phyloP scores from a whole-genome alignment of 2,797 vertebrate genomes.

The Babyrousa celebensis region DNA sequence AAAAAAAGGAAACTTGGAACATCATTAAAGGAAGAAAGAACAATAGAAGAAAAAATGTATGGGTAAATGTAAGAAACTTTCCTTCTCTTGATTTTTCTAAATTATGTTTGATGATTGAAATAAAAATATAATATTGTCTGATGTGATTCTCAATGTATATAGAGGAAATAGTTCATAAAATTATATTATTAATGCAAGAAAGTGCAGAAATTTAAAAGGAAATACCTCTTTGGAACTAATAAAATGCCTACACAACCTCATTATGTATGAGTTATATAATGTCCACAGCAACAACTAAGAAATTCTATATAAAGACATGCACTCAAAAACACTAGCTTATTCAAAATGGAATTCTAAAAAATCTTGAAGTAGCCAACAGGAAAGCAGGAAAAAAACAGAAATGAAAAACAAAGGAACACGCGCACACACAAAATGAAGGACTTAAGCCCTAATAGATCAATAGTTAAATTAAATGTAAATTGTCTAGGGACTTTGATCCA shows the following conservation, averaged over 20 bases:
- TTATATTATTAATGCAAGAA: background rate
- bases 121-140: conserved; percentile 65
- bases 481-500: conserved; percentile 25
- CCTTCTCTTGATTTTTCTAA: conserved; percentile 52
- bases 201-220: background rate
- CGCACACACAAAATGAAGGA: background rate
- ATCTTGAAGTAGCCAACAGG: background rate
- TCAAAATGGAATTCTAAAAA: conserved; percentile 27
- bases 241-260: background rate
- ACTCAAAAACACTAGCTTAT: conserved; percentile 38
- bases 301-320: background rate
- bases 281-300: background rate
- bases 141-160: background rate
- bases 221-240: background rate
- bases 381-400: conserved; percentile 12
- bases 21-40: background rate
- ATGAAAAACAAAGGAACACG: background rate
- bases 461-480: conserved; percentile 36
- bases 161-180: conserved; percentile 25
- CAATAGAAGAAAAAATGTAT: background rate
- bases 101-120: conserved; percentile 4
- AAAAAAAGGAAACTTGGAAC: background rate
- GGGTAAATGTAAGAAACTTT: background rate
- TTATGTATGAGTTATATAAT: background rate
- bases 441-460: background rate